A percentile compares a stretch with the other conserved stretches of the same genome.
phyloP scores from a whole-genome alignment of 2,797 vertebrate species.

The Acomys russatus region DNA sequence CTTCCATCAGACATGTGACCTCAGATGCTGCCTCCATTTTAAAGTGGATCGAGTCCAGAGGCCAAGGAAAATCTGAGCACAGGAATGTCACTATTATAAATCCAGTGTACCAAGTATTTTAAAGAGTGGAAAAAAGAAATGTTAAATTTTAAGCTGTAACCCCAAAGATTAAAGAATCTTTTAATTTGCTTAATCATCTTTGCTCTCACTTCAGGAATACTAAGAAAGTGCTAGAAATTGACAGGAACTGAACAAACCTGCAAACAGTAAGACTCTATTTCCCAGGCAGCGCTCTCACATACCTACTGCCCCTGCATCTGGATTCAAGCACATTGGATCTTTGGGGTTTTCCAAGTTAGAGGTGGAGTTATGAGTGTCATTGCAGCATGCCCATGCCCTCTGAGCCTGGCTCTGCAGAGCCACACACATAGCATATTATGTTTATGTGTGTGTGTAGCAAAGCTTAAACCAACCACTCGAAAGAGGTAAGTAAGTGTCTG shows the following conservation, averaged over 20 bases:
- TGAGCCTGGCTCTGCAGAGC: neutral
- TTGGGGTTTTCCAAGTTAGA: neutral
- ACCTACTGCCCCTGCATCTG: neutral
- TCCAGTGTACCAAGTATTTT: neutral
- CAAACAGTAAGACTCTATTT: neutral
- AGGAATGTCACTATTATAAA: neutral
- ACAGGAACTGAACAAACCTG: neutral
- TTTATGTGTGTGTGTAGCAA: neutral
- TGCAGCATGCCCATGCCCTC: too few species aligned
- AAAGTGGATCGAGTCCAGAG: neutral
- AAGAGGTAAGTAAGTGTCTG: neutral
- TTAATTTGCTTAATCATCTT: neutral
- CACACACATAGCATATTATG: too few species aligned
- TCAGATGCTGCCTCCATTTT: neutral
- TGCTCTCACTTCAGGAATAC: neutral
- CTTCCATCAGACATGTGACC: neutral
- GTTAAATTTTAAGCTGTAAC: neutral
- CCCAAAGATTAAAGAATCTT: neutral
- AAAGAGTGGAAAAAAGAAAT: neutral
- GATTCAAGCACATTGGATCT: neutral
- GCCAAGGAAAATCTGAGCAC: neutral
- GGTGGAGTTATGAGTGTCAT: neutral
- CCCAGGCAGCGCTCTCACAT: neutral
- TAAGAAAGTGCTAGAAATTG: neutral
- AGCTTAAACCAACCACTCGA: neutral